A percentile compares a stretch with the other conserved stretches of the same genome.
phyloP scores from a whole-genome alignment of 1,140 invertebrate species.

The Drosophila pectinifera region DNA sequence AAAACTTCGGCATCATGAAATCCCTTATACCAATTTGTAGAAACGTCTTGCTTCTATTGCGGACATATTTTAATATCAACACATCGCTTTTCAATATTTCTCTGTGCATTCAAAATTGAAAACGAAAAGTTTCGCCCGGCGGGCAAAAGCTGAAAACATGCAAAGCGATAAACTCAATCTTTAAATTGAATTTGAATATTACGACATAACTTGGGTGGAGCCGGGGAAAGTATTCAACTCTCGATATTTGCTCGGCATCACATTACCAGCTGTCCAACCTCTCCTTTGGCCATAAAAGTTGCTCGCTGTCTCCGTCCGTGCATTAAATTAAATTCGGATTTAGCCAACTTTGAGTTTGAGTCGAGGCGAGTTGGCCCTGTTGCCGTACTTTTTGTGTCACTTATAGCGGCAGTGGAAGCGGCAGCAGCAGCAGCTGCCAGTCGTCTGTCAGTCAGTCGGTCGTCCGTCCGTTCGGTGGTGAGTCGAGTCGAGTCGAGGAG shows the following conservation, averaged over 20 bases:
- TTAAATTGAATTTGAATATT: slow-evolving; percentile 84
- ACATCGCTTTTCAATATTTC: neutral
- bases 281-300: slow-evolving; percentile 67
- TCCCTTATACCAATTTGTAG: too few relatives aligned
- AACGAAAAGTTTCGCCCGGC: slow-evolving; percentile 36
- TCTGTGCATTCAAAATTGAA: slow-evolving; percentile 21
- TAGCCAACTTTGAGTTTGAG: slow-evolving; percentile 69
- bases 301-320: slow-evolving; percentile 70
- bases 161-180: slow-evolving; percentile 77
- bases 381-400: slow-evolving; percentile 66
- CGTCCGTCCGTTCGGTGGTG: slow-evolving; percentile 1
- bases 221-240: slow-evolving; percentile 46
- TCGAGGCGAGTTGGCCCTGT: slow-evolving; percentile 32
- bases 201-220: slow-evolving; percentile 28
- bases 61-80: slow-evolving; percentile 19
- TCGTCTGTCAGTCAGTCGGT: slow-evolving; percentile 56
- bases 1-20: too few relatives aligned
- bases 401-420: slow-evolving; percentile 21
- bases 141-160: slow-evolving; percentile 71
- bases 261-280: slow-evolving; percentile 72
- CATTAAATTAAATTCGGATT: slow-evolving; percentile 83
- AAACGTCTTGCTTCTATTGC: too few relatives aligned
- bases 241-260: slow-evolving; percentile 78
- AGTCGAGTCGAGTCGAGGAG: neutral
- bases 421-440: slow-evolving; percentile 54